Conservation (phyloP, 2,113 vertebrate species). For the Zootoca vivipara region DNA sequence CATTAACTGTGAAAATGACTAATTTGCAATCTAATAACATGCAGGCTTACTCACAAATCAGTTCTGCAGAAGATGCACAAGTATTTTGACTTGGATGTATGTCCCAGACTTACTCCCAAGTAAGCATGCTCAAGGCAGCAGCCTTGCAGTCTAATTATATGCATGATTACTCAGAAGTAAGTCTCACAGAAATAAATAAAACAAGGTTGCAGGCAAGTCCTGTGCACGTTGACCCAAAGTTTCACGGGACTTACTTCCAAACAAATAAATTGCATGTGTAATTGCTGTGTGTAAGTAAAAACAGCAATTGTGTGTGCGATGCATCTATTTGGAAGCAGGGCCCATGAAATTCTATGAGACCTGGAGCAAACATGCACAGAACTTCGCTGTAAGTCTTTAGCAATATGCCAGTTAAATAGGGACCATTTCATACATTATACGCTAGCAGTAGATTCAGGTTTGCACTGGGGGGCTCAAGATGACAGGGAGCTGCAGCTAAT, state of each 20-base stretch:
- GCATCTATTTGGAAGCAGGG: too few species aligned
- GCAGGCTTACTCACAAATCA: not conserved
- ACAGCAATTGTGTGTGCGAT: too few species aligned
- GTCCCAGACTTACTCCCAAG: too few species aligned
- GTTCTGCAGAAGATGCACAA: not conserved
- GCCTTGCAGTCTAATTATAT: not conserved
- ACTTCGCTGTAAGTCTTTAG: too few species aligned
- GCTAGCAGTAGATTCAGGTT: not conserved
- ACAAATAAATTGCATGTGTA: not conserved
- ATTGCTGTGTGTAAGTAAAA: too few species aligned
- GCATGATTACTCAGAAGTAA: not conserved
- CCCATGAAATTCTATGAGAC: too few species aligned
- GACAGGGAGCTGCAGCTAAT: not conserved
- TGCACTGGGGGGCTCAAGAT: too few species aligned
- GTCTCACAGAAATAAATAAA: not conserved
- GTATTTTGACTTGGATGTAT: too few species aligned
- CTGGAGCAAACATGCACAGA: too few species aligned
- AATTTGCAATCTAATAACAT: not conserved
- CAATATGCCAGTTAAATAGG: not conserved
- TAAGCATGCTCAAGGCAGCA: not conserved
- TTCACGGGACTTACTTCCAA: not conserved
- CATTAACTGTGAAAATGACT: not conserved
- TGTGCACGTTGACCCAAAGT: not conserved
- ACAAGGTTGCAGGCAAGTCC: not conserved
- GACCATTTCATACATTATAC: not conserved